These are phyloP conservation scores for Ooceraea biroi DNA, from an alignment of 1,140 invertebrate species.

Conservation along the genomic window DNA sequence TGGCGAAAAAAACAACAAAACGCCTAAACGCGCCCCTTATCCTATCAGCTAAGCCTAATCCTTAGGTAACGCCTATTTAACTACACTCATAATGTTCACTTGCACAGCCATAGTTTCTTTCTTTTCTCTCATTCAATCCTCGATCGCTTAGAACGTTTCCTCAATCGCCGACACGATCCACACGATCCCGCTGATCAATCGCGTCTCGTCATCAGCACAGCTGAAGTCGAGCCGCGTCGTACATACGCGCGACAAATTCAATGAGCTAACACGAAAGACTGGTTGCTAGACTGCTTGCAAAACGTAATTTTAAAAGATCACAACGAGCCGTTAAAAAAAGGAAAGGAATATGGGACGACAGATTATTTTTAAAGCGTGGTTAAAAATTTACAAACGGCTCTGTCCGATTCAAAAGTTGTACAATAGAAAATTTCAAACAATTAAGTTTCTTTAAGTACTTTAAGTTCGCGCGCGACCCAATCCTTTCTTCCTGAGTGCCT, in stretches of 20 bases:
- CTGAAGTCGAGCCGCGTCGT: background rate
- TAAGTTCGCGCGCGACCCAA: background rate
- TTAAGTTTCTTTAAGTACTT: conserved; percentile 52
- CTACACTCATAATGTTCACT: conserved; percentile 85
- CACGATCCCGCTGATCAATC: conserved; percentile 16
- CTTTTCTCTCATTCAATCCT: conserved; percentile 56
- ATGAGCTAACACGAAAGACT: background rate
- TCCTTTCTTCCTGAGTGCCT: background rate
- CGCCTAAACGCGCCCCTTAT: conserved; percentile 81
- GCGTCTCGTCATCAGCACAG: background rate
- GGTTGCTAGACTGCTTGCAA: background rate
- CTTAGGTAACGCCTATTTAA: conserved; percentile 84
- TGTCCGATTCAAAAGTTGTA: background rate
- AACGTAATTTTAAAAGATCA: background rate
- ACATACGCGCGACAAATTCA: background rate
- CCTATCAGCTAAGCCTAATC: conserved; percentile 83
- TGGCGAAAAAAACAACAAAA: conserved; percentile 78
- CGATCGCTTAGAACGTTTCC: conserved; percentile 39
- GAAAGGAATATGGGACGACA: too few relatives aligned
- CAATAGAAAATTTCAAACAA: background rate
- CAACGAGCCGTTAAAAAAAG: too few relatives aligned
- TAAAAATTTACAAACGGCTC: too few relatives aligned
- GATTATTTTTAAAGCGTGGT: too few relatives aligned
- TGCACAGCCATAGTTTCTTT: conserved; percentile 86
- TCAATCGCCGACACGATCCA: conserved; percentile 1